A percentile compares a stretch with the other conserved stretches of the same genome.
Evolutionary conservation across 2,888 invertebrate species (phyloP).

Genomic region (Zhuqinia jingwanae): DNA sequence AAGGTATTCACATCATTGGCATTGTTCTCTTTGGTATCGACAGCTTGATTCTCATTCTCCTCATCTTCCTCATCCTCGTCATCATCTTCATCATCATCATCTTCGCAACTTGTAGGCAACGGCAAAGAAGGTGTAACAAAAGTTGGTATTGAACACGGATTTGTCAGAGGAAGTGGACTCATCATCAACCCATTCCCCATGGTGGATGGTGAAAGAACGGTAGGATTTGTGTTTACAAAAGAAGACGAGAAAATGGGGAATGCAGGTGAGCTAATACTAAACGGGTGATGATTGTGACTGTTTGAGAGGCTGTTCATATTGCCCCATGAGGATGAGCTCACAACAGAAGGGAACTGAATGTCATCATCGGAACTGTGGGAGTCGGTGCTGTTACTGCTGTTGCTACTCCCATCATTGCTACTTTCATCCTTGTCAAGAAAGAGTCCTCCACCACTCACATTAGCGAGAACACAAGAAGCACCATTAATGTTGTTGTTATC

Average conservation of each 20-base stretch:
- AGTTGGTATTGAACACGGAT: constrained; percentile 62
- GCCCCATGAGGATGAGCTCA: constrained; percentile 55
- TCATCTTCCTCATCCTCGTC: constrained; percentile 69
- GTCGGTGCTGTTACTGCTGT: constrained; percentile 45
- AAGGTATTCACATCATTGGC: constrained; percentile 12
- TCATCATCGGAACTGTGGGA: constrained; percentile 53
- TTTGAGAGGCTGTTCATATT: constrained; percentile 7
- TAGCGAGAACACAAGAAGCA: constrained; percentile 55
- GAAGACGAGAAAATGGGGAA: constrained; percentile 67
- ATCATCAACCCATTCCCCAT: constrained; percentile 72
- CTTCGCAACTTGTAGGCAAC: constrained; percentile 55
- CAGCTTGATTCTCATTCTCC: constrained; percentile 60
- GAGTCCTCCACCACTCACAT: constrained; percentile 26
- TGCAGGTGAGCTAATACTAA: constrained; percentile 66
- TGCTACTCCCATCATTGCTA: constrained; percentile 44
- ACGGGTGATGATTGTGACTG: constrained; percentile 32
- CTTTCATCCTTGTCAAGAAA: constrained; percentile 42
- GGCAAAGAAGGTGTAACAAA: constrained; percentile 60
- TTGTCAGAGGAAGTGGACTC: constrained; percentile 64
- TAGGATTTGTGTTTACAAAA: constrained; percentile 56
- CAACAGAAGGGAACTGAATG: constrained; percentile 45
- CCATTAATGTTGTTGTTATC: constrained; percentile 54
- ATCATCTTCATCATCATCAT: constrained; percentile 48
- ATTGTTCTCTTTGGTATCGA: constrained; percentile 76
- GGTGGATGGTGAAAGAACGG: constrained; percentile 70